Conservation (phyloP, 1,140 invertebrate genomes). For the Maniola jurtina region DNA sequence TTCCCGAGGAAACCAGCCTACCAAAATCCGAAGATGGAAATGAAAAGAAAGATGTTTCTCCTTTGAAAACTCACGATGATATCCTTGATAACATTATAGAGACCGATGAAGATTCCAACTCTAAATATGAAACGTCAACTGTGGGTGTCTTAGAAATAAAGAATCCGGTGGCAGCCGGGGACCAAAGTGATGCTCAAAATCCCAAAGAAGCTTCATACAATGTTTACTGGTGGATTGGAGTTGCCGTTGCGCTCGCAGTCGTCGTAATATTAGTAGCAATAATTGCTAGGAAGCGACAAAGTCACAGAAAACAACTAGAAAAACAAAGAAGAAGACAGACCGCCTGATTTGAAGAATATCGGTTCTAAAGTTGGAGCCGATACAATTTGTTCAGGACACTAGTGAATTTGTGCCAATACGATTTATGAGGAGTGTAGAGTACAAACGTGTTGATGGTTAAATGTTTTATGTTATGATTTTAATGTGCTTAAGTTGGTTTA, state of each 20-base stretch:
- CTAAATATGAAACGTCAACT: slow-evolving; percentile 63
- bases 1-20: slow-evolving; percentile 35
- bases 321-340: slow-evolving; percentile 59
- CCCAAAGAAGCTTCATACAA: slow-evolving; percentile 67
- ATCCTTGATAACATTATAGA: slow-evolving; percentile 58
- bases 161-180: slow-evolving; percentile 53
- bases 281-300: slow-evolving; percentile 67
- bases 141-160: slow-evolving; percentile 69
- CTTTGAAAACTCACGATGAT: slow-evolving; percentile 43
- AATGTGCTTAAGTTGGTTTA: slow-evolving; percentile 27
- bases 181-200: slow-evolving; percentile 46
- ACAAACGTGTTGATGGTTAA: slow-evolving; percentile 39
- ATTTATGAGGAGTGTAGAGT: slow-evolving; percentile 40
- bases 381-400: slow-evolving; percentile 40
- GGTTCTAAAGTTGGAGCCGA: slow-evolving; percentile 68
- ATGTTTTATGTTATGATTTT: slow-evolving; percentile 32
- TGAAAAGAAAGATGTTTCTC: slow-evolving; percentile 26
- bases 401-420: slow-evolving; percentile 61
- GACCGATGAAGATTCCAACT: slow-evolving; percentile 49
- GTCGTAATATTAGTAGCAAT: slow-evolving; percentile 64
- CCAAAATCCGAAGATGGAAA: slow-evolving; percentile 20
- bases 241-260: slow-evolving; percentile 60
- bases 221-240: slow-evolving; percentile 71
- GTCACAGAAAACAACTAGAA: slow-evolving; percentile 67
- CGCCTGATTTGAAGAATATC: slow-evolving; percentile 76